Conservation (phyloP, 1,140 invertebrate species). For the Callitettix versicolor region DNA sequence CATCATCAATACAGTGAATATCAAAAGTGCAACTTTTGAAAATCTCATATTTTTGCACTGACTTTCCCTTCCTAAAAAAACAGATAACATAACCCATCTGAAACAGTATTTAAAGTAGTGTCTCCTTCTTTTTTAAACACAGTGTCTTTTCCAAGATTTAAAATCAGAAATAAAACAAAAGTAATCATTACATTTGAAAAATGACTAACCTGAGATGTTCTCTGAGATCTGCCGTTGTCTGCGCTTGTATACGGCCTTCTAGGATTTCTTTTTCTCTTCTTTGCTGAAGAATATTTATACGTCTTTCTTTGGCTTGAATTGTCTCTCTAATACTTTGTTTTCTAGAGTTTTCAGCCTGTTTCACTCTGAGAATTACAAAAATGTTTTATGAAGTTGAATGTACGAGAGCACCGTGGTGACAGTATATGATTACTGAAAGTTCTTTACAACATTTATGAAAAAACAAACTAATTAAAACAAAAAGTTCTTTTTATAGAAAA, state of each 20-base stretch:
- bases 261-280: conserved; percentile 27
- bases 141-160: no score
- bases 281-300: conserved; percentile 26
- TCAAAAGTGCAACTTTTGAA: no score
- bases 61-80: no score
- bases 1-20: no score
- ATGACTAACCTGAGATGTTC: conserved; percentile 29
- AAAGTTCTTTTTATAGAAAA: not conserved
- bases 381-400: not conserved
- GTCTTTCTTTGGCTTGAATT: conserved; percentile 27
- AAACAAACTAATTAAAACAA: not conserved
- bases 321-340: conserved; percentile 20
- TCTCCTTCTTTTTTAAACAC: no score
- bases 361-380: conserved; percentile 21
- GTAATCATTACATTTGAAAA: no score
- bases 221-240: conserved; percentile 28
- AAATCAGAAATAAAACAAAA: no score
- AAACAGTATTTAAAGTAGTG: no score
- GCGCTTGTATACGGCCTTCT: conserved; percentile 27
- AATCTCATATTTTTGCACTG: no score
- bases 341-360: conserved; percentile 23
- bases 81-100: no score
- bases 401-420: no score
- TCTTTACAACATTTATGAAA: not conserved
- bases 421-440: no score